phyloP scores from a whole-genome alignment of 2,888 invertebrate species.

The Amblyjoppa proteus region DNA sequence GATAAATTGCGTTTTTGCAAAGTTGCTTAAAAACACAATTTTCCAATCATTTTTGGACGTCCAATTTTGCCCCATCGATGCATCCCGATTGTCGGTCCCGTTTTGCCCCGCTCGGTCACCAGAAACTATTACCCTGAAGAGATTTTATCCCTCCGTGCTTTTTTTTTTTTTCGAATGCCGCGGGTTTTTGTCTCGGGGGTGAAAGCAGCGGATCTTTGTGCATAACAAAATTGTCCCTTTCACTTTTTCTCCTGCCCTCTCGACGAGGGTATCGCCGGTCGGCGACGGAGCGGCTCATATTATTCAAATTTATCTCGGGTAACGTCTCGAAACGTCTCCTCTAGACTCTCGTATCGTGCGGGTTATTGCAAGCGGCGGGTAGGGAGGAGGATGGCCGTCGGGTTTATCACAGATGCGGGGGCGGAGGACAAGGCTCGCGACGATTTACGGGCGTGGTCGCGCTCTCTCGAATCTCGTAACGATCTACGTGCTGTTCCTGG shows the following conservation, averaged over 20 bases:
- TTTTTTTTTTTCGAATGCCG: background rate
- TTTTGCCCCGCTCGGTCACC: background rate
- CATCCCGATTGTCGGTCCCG: no score
- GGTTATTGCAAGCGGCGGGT: background rate
- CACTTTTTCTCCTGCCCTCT: background rate
- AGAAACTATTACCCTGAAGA: background rate
- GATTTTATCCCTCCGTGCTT: background rate
- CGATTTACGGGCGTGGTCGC: constrained; percentile 49
- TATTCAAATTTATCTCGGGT: constrained; percentile 72
- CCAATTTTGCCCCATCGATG: no score
- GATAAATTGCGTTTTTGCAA: background rate
- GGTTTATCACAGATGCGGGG: constrained; percentile 33
- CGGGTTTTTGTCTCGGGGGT: background rate
- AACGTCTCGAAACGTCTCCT: constrained; percentile 31
- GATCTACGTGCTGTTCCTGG: constrained; percentile 15
- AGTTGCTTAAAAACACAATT: no score
- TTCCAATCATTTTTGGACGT: no score
- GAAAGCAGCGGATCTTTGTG: background rate
- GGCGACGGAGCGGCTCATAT: constrained; percentile 56
- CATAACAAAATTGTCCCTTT: constrained; percentile 2
- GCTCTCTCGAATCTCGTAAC: constrained; percentile 48
- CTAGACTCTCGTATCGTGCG: constrained; percentile 3
- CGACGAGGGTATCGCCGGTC: background rate
- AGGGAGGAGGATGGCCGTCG: constrained; percentile 5
- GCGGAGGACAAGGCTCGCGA: background rate